Evolutionary conservation across 2,797 vertebrate genomes (phyloP), one percentile per base, ranked within the genome.

Genomic region (Rhodeus uyekii): DNA sequence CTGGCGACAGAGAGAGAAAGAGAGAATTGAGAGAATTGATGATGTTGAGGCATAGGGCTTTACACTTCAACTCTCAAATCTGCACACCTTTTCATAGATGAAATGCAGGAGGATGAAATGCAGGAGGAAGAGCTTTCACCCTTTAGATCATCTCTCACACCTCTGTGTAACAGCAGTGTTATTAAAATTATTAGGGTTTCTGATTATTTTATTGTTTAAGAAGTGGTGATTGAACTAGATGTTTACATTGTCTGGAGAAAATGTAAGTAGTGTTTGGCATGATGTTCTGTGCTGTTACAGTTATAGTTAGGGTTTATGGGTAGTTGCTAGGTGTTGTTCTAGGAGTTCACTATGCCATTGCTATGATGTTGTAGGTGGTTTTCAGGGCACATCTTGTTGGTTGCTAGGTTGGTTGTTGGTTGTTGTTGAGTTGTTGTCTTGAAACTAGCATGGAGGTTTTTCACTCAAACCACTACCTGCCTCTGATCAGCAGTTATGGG

Each of bases 1-100:
- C 89, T 86, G 90, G 89, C 87, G 91, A 91, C 87, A 78, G 39
- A 81, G 38, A 78, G 39, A 67, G 34, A 84, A 60, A 85, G 67
- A 83, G 76, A 60, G 60, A 64, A 50, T 65, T 63, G 72, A 65
- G 61, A 79, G 63, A 76, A 76, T 48, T 58, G 71, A 74, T 79
- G 64, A 64, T 75, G 78, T 79, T 75, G 71, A 75, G 48, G 48
- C 58, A 53, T 7, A 2, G 13, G 38, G 80, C 72, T 53, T 67
- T 67, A 48, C 81, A 61, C 64, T 76, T 82, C 63, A 76, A 36
- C 48, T 82, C 63, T 76, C 22, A 65, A 76, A 60, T 82, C 80
- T 76, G 72, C 48, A 76, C 80, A 76, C 64, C 81, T 76, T 38
- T 44, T 75, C 48, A 55, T 36, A 72, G 55, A 65, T 65, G 60